phyloP scores from a whole-genome alignment of 2,888 invertebrate species.

The Torymus aiolomorphi region DNA sequence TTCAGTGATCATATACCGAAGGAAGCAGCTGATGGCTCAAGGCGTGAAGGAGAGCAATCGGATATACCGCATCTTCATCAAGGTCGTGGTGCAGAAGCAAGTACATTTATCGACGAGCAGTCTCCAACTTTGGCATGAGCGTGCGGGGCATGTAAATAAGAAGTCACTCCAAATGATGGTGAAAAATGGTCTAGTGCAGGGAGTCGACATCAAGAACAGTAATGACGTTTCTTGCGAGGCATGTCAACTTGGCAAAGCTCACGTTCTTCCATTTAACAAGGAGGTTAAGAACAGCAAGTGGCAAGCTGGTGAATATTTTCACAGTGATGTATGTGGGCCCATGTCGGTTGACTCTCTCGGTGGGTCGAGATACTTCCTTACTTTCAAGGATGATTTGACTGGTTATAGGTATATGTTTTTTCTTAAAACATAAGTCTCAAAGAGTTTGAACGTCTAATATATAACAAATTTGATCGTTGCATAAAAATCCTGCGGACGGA shows the following conservation, averaged over 20 bases:
- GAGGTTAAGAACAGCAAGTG: not conserved
- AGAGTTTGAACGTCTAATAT: constrained; percentile 50
- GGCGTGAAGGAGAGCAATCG: not conserved
- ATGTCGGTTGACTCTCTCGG: too few relatives aligned
- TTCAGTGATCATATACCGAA: not conserved
- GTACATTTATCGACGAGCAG: not conserved
- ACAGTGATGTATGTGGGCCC: not conserved
- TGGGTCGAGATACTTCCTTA: constrained; percentile 54
- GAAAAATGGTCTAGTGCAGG: not conserved
- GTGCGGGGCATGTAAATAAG: not conserved
- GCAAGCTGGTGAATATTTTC: not conserved
- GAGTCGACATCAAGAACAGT: not conserved
- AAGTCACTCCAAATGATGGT: not conserved
- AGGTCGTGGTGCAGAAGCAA: not conserved
- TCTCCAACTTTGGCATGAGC: not conserved
- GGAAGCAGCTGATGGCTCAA: not conserved
- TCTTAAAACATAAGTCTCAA: constrained; percentile 58
- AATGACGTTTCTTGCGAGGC: not conserved
- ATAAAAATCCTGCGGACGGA: constrained; percentile 57
- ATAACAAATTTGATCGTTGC: constrained; percentile 52
- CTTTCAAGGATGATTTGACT: constrained; percentile 57
- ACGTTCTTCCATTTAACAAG: too few relatives aligned
- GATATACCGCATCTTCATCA: not conserved
- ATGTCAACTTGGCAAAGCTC: too few relatives aligned
- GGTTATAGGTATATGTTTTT: constrained; percentile 56